Evolutionary conservation across 2,113 vertebrate genomes (phyloP), one percentile per base, ranked within the genome.

Genomic region (Aythya baeri): DNA sequence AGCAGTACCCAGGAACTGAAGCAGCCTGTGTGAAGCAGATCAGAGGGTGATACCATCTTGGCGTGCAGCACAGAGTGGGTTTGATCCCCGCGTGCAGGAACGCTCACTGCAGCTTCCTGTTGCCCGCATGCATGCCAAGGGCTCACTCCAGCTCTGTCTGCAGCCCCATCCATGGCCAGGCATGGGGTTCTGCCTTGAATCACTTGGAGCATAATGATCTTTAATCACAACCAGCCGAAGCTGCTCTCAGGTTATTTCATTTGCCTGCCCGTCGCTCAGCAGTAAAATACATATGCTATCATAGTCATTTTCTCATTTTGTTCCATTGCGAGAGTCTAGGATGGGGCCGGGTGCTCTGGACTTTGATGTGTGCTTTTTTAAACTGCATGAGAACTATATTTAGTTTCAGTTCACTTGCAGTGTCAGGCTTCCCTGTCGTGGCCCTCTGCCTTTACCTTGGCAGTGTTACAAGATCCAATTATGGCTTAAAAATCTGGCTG

Each of bases 381-480:
- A 94, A 93, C 95, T 94, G 77, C 78, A 89, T 91, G 94, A 96
- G 93, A 97, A 93, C 96, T 97, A 97, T 97, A 96, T 97, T 97
- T 97, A 97, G 96, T 97, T 97, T 97, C 96, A 97, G 95, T 97
- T 97, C 96, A 95, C 96, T 97, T 96, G 88, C 87, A 91, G 88
- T 96, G 96, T 96, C 94, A 96, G 96, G 95, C 95, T 97, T 97
- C 95, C 96, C 97, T 94, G 88, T 83, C 8, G 16, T 96, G 96
- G 97, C 96, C 93, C 96, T 97, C 96, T 96, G 96, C 96, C 93
- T 97, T 95, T 94, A 91, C 88, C 94, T 97, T 97, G 97, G 97
- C 97, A 97, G 88, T 61, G 63, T 96, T 96, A 96, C 97, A 98
- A 97, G 88, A 96, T 96, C 96, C 97, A 98, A 98, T 98, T 98